Percentiles rank a stretch among this genome's conserved stretches.
Evolutionary conservation across 2,888 invertebrate species (phyloP).

Genomic region (Chirona hameri): DNA sequence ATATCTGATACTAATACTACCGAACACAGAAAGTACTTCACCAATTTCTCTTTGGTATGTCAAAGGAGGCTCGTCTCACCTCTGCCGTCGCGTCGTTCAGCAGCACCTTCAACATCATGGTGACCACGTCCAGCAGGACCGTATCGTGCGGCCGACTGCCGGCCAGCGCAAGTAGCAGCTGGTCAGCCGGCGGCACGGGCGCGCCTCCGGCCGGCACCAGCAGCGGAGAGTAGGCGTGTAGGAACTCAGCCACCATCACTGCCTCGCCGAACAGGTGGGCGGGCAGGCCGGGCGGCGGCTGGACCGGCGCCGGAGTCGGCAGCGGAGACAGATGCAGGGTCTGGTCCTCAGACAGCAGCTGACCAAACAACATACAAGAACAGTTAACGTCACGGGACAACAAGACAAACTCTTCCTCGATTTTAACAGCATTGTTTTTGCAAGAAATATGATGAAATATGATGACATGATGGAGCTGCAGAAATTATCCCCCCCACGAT

Average conservation of each 20-base stretch:
- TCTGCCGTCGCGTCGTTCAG: slow-evolving; percentile 35
- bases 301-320: slow-evolving; percentile 3
- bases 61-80: not conserved
- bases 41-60: not conserved
- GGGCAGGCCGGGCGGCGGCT: slow-evolving; percentile 45
- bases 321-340: not conserved
- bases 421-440: too few species aligned
- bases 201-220: not conserved
- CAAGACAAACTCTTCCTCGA: too few species aligned
- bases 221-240: slow-evolving; percentile 46
- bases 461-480: too few species aligned
- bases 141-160: slow-evolving; percentile 34
- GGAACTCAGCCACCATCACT: slow-evolving; percentile 49
- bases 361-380: not conserved
- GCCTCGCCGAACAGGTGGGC: slow-evolving; percentile 49
- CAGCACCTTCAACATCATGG: slow-evolving; percentile 36
- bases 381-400: not conserved
- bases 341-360: slow-evolving; percentile 11
- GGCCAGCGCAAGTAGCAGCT: slow-evolving; percentile 36
- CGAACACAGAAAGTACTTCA: not conserved
- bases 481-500: too few species aligned
- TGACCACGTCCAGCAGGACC: slow-evolving; percentile 36
- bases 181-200: slow-evolving; percentile 31
- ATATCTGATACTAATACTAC: not conserved
- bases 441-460: too few species aligned